These are phyloP conservation scores for Acanthoscelides obtectus DNA, from an alignment of 2,888 invertebrate genomes.

Conservation along the genomic window DNA sequence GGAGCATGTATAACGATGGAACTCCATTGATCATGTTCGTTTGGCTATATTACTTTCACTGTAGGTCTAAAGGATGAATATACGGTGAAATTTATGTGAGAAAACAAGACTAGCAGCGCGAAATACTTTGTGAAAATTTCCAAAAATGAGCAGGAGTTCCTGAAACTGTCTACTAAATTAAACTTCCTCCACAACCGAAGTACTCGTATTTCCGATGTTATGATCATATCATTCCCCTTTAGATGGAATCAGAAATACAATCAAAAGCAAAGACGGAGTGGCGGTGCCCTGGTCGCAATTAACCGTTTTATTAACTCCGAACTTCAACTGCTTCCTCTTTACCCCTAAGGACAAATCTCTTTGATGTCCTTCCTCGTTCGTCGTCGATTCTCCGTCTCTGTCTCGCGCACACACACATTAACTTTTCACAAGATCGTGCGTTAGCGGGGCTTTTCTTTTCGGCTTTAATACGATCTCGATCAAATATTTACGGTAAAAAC, in stretches of 20 bases:
- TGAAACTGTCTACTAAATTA: too few species aligned
- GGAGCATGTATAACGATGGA: too few species aligned
- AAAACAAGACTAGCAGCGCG: too few species aligned
- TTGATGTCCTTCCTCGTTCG: not conserved
- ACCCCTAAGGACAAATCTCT: not conserved
- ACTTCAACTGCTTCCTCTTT: not conserved
- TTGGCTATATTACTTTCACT: too few species aligned
- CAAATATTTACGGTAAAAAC: not conserved
- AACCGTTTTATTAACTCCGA: not conserved
- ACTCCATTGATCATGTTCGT: too few species aligned
- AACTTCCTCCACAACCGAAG: not conserved
- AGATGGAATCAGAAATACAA: not conserved
- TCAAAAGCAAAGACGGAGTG: not conserved
- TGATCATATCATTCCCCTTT: not conserved
- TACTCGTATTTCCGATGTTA: not conserved
- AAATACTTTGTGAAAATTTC: too few species aligned
- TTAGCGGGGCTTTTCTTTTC: not conserved
- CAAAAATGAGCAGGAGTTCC: too few species aligned
- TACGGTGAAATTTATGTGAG: too few species aligned
- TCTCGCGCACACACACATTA: not conserved
- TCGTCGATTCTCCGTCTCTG: not conserved
- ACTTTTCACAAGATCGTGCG: not conserved
- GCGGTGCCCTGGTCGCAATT: not conserved
- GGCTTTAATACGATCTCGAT: not conserved
- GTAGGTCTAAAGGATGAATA: too few species aligned